Conservation (phyloP, 2,113 vertebrate genomes). For the Sinocyclocheilus anshuiensis region DNA sequence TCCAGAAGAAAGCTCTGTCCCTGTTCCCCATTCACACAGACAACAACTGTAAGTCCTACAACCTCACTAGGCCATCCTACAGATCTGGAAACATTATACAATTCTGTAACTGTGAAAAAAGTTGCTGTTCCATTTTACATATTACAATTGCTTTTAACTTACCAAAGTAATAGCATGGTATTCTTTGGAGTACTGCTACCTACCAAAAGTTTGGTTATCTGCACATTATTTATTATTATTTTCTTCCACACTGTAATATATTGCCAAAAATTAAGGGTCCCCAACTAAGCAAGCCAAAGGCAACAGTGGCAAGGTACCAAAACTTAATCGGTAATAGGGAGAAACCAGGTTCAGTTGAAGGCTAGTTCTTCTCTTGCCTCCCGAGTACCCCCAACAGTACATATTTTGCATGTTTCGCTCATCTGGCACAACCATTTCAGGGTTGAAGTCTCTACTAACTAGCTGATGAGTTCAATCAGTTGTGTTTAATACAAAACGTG, state of each 20-base stretch:
- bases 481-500: too few relatives aligned
- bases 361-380: too few relatives aligned
- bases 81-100: neutral
- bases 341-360: too few relatives aligned
- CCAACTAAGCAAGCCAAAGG: too few relatives aligned
- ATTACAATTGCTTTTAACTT: neutral
- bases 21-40: slow-evolving; percentile 80
- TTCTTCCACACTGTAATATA: neutral
- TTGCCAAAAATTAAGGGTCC: too few relatives aligned
- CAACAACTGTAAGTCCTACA: slow-evolving; percentile 82
- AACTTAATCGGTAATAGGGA: too few relatives aligned
- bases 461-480: too few relatives aligned
- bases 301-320: too few relatives aligned
- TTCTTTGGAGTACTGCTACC: neutral
- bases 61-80: neutral
- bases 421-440: too few relatives aligned
- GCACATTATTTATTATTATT: neutral
- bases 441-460: too few relatives aligned
- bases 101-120: neutral
- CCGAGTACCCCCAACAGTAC: too few relatives aligned
- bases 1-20: slow-evolving; percentile 79
- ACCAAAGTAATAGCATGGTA: neutral
- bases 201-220: neutral
- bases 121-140: neutral
- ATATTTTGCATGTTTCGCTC: too few relatives aligned